Evolutionary conservation across 2,797 vertebrate genomes (phyloP).

Genomic region (Chelonia mydas): DNA sequence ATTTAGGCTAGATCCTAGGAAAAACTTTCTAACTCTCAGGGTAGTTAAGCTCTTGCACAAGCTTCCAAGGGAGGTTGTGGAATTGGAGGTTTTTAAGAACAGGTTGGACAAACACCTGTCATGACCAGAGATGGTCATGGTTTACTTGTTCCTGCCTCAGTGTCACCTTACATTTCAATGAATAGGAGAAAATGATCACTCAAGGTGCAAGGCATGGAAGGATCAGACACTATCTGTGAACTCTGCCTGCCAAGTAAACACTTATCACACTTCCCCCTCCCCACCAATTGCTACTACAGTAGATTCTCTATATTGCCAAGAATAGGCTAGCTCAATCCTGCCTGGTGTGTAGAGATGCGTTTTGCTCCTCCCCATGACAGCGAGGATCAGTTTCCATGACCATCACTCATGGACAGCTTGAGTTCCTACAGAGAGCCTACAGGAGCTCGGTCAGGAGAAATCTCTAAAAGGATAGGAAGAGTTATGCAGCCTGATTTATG

Average conservation of each 20-base stretch:
- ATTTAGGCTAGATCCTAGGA: not conserved
- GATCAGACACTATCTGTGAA: not conserved
- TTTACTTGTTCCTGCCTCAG: too few relatives aligned
- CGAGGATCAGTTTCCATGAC: not conserved
- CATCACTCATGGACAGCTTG: too few relatives aligned
- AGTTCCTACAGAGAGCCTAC: too few relatives aligned
- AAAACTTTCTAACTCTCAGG: not conserved
- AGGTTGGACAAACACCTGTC: too few relatives aligned
- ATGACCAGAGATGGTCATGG: too few relatives aligned
- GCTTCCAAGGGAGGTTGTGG: too few relatives aligned
- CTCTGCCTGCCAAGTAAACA: not conserved
- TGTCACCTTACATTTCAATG: not conserved
- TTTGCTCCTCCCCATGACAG: not conserved
- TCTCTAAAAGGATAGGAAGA: not conserved
- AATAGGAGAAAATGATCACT: not conserved
- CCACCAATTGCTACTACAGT: not conserved
- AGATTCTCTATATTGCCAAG: not conserved
- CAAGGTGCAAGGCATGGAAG: not conserved
- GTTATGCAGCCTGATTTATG: too few relatives aligned
- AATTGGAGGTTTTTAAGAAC: too few relatives aligned
- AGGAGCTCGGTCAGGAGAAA: too few relatives aligned
- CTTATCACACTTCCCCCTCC: too few relatives aligned
- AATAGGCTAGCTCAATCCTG: not conserved
- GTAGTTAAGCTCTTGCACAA: not conserved
- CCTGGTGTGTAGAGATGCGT: not conserved